phyloP scores from a whole-genome alignment of 2,888 invertebrate genomes.

The Nomada ruficornis region DNA sequence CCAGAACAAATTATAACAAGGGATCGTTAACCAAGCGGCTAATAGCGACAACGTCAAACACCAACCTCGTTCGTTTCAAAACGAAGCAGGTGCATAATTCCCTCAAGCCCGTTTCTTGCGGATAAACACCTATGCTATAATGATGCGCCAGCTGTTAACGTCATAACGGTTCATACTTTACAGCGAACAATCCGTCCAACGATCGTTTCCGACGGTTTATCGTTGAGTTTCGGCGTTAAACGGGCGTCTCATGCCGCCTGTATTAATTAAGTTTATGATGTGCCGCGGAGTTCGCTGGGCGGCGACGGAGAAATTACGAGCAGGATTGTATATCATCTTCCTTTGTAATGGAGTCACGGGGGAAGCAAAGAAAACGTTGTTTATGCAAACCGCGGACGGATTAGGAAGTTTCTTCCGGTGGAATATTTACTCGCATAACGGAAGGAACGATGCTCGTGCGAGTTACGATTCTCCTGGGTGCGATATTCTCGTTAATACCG shows the following conservation, averaged over 20 bases:
- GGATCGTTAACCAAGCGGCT: not conserved
- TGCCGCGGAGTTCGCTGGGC: conserved; percentile 8
- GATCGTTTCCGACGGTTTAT: conserved; percentile 32
- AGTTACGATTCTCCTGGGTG: conserved; percentile 12
- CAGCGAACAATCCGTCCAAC: conserved; percentile 14
- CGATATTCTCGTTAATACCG: conserved; percentile 23
- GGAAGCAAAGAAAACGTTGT: conserved; percentile 46
- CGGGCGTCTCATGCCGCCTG: conserved; percentile 23
- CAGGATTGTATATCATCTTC: not conserved
- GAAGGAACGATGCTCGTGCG: conserved; percentile 20
- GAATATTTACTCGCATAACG: conserved; percentile 29
- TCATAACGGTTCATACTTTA: conserved; percentile 1
- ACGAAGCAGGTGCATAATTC: not conserved
- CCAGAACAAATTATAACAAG: not conserved
- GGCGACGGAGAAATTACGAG: conserved; percentile 18
- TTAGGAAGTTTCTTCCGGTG: conserved; percentile 37
- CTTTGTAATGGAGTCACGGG: not conserved
- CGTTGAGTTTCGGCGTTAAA: conserved; percentile 27
- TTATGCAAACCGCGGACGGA: conserved; percentile 29
- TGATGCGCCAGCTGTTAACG: not conserved
- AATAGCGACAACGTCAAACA: conserved; percentile 11
- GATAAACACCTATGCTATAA: not conserved
- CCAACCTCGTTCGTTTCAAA: not conserved
- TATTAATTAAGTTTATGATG: conserved; percentile 55
- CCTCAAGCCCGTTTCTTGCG: conserved; percentile 4